phyloP scores from a whole-genome alignment of 2,888 invertebrate genomes.

The Papilio gigon region DNA sequence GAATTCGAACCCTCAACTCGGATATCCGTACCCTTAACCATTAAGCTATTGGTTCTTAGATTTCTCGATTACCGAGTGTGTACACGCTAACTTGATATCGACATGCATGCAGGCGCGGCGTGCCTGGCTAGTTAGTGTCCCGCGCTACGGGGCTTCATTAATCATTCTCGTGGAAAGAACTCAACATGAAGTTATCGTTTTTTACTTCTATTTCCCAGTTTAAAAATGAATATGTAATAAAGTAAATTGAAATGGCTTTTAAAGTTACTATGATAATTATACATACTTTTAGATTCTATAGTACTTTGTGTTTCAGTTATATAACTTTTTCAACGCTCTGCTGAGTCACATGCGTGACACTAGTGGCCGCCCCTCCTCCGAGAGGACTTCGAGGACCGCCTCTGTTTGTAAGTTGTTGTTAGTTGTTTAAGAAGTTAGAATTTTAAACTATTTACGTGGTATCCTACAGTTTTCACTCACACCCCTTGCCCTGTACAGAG shows the following conservation, averaged over 20 bases:
- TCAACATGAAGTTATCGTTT: slow-evolving; percentile 9
- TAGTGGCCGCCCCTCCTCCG: slow-evolving; percentile 83
- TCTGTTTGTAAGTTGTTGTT: slow-evolving; percentile 76
- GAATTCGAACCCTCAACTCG: no score
- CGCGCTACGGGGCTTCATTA: slow-evolving; percentile 33
- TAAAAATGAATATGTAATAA: not conserved
- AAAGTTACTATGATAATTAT: not conserved
- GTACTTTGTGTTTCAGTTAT: slow-evolving; percentile 85
- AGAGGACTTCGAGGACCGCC: slow-evolving; percentile 84
- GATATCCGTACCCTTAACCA: no score
- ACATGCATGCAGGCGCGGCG: slow-evolving; percentile 28
- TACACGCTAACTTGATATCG: slow-evolving; percentile 17
- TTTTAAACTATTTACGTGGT: not conserved
- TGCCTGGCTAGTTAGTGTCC: slow-evolving; percentile 29
- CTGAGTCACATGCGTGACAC: slow-evolving; percentile 92
- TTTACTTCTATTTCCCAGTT: not conserved
- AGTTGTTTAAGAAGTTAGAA: slow-evolving; percentile 6
- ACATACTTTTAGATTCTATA: not conserved
- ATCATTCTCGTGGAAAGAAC: slow-evolving; percentile 21
- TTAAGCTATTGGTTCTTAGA: no score
- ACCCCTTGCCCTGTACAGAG: no score
- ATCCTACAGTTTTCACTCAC: no score
- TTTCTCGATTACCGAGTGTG: slow-evolving; percentile 3
- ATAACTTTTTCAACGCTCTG: slow-evolving; percentile 96
- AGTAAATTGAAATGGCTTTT: not conserved